Percentiles rank a stretch among this genome's conserved stretches.
Evolutionary conservation across 2,888 invertebrate species (phyloP).

Genomic region (Phania funesta): DNA sequence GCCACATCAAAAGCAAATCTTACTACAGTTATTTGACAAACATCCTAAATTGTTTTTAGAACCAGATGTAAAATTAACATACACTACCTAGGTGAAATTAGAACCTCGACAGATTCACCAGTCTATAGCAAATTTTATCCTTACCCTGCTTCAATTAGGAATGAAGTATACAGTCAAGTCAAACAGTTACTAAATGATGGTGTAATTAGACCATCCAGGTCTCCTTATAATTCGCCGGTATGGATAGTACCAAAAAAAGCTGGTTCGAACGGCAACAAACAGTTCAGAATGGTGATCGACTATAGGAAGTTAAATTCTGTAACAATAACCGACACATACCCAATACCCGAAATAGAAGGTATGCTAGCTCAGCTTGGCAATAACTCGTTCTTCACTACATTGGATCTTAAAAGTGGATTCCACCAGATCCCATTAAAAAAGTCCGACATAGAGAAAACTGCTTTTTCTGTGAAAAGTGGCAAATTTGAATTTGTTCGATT

Average conservation of each 20-base stretch:
- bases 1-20: too few species aligned
- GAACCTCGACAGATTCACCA: not conserved
- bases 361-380: too few species aligned
- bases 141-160: not conserved
- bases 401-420: too few species aligned
- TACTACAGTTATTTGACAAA: not conserved
- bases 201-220: conserved; percentile 17
- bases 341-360: not conserved
- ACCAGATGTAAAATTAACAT: conserved; percentile 31
- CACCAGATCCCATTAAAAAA: too few species aligned
- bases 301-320: conserved; percentile 13
- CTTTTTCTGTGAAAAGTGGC: too few species aligned
- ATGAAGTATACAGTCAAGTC: conserved; percentile 3
- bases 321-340: conserved; percentile 10
- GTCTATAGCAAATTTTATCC: not conserved
- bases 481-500: too few species aligned
- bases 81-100: conserved; percentile 45
- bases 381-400: too few species aligned
- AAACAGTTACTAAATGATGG: not conserved
- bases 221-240: conserved; percentile 9
- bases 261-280: not conserved
- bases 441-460: too few species aligned
- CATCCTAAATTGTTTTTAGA: conserved; percentile 12
- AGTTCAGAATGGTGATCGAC: conserved; percentile 12
- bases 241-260: conserved; percentile 10